Evolutionary conservation across 2,113 vertebrate genomes (phyloP), one percentile per base, ranked within the genome.

Genomic region (Ageneiosus marmoratus): DNA sequence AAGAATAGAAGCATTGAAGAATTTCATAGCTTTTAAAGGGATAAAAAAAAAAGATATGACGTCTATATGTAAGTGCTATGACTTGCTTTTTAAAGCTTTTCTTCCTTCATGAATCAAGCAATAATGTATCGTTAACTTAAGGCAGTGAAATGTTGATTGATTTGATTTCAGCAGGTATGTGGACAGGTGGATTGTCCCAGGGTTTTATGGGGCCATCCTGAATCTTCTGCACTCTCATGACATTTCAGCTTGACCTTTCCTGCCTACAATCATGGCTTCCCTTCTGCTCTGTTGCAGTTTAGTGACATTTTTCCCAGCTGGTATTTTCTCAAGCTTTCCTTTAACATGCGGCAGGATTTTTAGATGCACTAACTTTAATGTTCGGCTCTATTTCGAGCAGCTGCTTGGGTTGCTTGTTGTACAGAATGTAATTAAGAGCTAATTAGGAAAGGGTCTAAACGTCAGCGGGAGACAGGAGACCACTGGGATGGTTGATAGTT

Each of bases 361-460:
- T n/a, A 44, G 48, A 27, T 53, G 50, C 29, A 18, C 50, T 37
- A 37, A 34, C 77, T 22, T 79, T 63, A 63, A 46, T 27, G n/a
- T 62, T 62, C 34, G 18, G 41, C 56, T 79, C 76, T 3, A 3
- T 63, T 79, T 50, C 5, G 11, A 32, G 77, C 60, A 79, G 77
- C 77, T 79, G 60, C 60, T 79, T 3, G 46, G 24, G n/a, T 8
- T 62, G 77, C 48, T 79, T 48, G 24, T 63, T 63, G 58, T 79
- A n/a, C 41, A 22, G n/a, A 63, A 79, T 63, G 46, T 79, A 65
- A 79, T 79, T 79, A 79, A 79, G 60, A 34, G 60, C n/a, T 51
- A 65, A 79, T 79, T 79, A 79, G 24, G 34, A 32, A n/a, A 79
- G 29, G 60, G 16, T 20, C 44, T 34, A 79, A 79, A 79, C n/a